phyloP scores from a whole-genome alignment of 2,113 vertebrate genomes.

The Lipotes vexillifer region DNA sequence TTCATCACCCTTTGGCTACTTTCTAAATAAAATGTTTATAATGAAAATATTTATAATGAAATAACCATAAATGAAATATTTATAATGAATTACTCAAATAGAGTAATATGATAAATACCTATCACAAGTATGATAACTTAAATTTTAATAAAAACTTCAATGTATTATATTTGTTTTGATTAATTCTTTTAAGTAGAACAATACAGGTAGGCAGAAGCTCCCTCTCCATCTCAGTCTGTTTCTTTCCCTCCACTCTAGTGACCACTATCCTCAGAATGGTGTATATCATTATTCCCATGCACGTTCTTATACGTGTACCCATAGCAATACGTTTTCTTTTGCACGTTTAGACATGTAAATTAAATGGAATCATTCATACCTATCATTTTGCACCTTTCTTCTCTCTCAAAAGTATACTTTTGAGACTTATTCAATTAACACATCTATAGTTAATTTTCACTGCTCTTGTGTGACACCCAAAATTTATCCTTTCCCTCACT shows the following conservation, averaged over 20 bases:
- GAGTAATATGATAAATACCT: not conserved
- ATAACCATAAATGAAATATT: not conserved
- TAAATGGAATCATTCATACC: conserved; percentile 1
- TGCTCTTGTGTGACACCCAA: not conserved
- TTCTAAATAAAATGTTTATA: not conserved
- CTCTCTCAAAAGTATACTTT: conserved; percentile 32
- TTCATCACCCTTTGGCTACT: not conserved
- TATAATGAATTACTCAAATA: not conserved
- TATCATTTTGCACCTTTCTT: conserved; percentile 29
- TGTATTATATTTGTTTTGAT: not conserved
- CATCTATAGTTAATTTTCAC: conserved; percentile 25
- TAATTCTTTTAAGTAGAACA: not conserved
- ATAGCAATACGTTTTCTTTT: not conserved
- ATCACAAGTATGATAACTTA: not conserved
- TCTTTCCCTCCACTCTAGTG: not conserved
- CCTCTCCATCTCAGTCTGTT: not conserved
- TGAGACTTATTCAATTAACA: not conserved
- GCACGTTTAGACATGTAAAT: not conserved
- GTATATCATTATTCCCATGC: not conserved
- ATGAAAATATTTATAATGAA: not conserved
- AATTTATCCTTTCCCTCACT: not conserved
- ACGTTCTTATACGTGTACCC: not conserved
- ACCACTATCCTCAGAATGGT: not conserved
- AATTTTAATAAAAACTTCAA: not conserved
- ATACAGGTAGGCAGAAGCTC: not conserved